These are phyloP conservation scores for Aphodius sticticus DNA, from an alignment of 2,888 invertebrate genomes.

Conservation along the genomic window DNA sequence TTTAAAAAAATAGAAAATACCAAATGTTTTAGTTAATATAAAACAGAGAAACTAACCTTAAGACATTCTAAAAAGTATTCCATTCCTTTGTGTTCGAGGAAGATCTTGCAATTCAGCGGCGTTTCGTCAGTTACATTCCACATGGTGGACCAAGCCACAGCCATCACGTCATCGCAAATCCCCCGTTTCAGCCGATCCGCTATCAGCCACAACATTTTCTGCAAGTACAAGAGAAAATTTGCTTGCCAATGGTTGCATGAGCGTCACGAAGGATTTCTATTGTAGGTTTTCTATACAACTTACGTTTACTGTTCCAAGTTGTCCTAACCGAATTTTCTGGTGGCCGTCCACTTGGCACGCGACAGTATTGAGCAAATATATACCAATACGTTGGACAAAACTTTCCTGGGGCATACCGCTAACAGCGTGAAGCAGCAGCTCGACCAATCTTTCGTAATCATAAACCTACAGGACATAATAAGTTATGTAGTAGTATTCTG, in stretches of 20 bases:
- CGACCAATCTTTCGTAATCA: conserved; percentile 87
- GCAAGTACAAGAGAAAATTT: conserved; percentile 48
- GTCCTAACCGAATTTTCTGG: conserved; percentile 91
- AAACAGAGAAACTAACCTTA: conserved; percentile 66
- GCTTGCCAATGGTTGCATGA: background rate
- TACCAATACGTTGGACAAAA: conserved; percentile 93
- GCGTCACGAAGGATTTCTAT: background rate
- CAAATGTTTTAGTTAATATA: background rate
- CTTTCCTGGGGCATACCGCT: conserved; percentile 85
- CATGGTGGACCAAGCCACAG: conserved; percentile 99
- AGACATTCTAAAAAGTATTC: conserved; percentile 88
- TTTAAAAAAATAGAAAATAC: too few relatives aligned
- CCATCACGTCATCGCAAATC: conserved; percentile 93
- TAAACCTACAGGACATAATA: conserved; percentile 70
- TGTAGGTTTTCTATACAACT: conserved; percentile 18
- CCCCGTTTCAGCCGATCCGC: conserved; percentile 77
- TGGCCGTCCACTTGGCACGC: conserved; percentile 96
- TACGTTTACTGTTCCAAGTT: conserved; percentile 86
- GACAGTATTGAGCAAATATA: conserved; percentile 92
- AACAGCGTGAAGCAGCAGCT: conserved; percentile 82
- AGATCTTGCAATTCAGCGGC: conserved; percentile 90
- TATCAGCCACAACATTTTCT: conserved; percentile 90
- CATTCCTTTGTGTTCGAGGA: conserved; percentile 90
- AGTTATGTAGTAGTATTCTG: too few relatives aligned
- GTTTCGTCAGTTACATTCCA: conserved; percentile 99